phyloP scores from a whole-genome alignment of 2,113 vertebrate species.

The Leptobrachium leishanense region DNA sequence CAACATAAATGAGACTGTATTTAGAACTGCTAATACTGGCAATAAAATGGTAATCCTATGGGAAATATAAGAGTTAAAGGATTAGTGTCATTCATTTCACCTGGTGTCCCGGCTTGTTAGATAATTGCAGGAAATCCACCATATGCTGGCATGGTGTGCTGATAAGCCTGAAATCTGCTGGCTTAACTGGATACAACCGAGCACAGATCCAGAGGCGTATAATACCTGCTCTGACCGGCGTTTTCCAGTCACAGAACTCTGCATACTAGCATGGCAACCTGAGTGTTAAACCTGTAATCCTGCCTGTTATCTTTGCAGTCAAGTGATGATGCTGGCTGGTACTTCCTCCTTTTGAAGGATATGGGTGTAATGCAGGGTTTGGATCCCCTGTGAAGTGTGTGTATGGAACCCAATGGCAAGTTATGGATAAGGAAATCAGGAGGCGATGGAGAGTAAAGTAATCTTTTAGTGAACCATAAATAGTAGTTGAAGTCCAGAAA shows the following conservation, averaged over 20 bases:
- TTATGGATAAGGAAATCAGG: too few relatives aligned
- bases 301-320: too few relatives aligned
- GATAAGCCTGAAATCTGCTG: conserved; percentile 33
- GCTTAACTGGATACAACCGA: conserved; percentile 8
- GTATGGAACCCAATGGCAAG: too few relatives aligned
- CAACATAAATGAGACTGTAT: not conserved
- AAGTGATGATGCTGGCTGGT: too few relatives aligned
- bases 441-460: too few relatives aligned
- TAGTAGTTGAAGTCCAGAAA: too few relatives aligned
- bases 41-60: conserved; percentile 22
- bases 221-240: not conserved
- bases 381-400: too few relatives aligned
- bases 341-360: too few relatives aligned
- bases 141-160: conserved; percentile 11
- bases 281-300: not conserved
- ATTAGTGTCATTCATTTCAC: conserved; percentile 30
- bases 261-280: not conserved
- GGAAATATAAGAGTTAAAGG: conserved; percentile 31
- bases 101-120: conserved; percentile 38
- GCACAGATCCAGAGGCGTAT: conserved; percentile 8
- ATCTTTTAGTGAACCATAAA: too few relatives aligned
- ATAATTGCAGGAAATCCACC: conserved; percentile 45
- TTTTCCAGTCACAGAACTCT: not conserved
- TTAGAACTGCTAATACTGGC: conserved; percentile 13
- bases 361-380: too few relatives aligned